A percentile compares a stretch with the other conserved stretches of the same genome.
Conservation (phyloP, 2,797 vertebrate genomes). For the Oceanodroma leucorhoa region DNA sequence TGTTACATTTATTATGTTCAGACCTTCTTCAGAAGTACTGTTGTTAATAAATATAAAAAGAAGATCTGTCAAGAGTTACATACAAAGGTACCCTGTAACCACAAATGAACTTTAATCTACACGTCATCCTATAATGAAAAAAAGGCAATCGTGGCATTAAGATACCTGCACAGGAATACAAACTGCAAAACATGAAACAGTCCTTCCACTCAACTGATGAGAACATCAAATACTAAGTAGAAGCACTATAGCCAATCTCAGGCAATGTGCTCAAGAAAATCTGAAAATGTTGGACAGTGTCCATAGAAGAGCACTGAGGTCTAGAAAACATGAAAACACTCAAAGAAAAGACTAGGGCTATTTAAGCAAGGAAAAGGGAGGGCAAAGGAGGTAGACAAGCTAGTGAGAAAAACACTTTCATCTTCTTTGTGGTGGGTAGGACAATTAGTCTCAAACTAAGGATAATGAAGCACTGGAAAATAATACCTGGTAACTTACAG, state of each 20-base stretch:
- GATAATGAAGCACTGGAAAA: background rate
- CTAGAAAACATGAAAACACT: background rate
- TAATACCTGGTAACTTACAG: background rate
- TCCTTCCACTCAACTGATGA: background rate
- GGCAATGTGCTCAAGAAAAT: background rate
- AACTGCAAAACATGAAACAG: background rate
- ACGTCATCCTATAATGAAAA: background rate
- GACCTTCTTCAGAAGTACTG: background rate
- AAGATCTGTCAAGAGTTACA: background rate
- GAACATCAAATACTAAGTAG: background rate
- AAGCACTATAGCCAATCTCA: background rate
- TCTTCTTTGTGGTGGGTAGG: background rate
- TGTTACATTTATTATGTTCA: background rate
- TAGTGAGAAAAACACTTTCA: background rate
- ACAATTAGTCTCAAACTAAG: background rate
- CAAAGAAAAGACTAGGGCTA: background rate
- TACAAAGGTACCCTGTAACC: background rate
- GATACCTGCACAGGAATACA: background rate
- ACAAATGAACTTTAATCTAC: background rate
- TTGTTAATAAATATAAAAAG: background rate
- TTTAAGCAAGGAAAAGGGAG: background rate
- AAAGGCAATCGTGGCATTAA: background rate
- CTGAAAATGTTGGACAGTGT: background rate
- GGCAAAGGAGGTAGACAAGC: accelerated
- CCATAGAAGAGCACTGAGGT: background rate